phyloP scores from a whole-genome alignment of 2,888 invertebrate species.

The Idaea aversata region DNA sequence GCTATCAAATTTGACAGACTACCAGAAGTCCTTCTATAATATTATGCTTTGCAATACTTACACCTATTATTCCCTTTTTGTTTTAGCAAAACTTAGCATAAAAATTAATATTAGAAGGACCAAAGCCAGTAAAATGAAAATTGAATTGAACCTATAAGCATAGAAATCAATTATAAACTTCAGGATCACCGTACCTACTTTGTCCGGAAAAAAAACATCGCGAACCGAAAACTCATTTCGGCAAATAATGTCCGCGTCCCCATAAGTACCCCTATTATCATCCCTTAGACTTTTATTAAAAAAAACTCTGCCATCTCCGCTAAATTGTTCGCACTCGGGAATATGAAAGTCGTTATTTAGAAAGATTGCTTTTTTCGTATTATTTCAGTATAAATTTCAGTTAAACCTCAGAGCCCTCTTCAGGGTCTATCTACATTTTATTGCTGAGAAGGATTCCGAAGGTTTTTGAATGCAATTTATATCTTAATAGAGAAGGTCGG shows the following conservation, averaged over 20 bases:
- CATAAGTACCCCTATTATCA: slow-evolving; percentile 49
- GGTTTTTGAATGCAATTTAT: slow-evolving; percentile 49
- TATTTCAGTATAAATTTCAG: slow-evolving; percentile 77
- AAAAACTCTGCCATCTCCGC: slow-evolving; percentile 75
- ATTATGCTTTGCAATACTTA: too few species aligned
- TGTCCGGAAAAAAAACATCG: slow-evolving; percentile 40
- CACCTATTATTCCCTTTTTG: too few species aligned
- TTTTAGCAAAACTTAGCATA: too few species aligned
- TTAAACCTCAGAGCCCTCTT: slow-evolving; percentile 56
- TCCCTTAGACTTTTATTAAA: slow-evolving; percentile 68
- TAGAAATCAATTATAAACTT: neutral
- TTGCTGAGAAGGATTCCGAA: slow-evolving; percentile 46
- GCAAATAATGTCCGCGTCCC: slow-evolving; percentile 64
- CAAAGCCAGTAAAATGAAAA: too few species aligned
- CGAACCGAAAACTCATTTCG: slow-evolving; percentile 77
- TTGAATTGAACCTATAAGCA: too few species aligned
- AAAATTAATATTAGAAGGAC: too few species aligned
- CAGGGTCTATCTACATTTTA: slow-evolving; percentile 61
- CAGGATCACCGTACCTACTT: neutral
- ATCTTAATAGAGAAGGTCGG: slow-evolving; percentile 38
- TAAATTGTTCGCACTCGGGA: slow-evolving; percentile 76
- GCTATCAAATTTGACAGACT: too few species aligned
- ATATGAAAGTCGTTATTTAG: slow-evolving; percentile 80
- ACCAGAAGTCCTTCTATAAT: too few species aligned
- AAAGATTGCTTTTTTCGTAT: slow-evolving; percentile 73